Base-by-base conservation (phyloP, 2,113 vertebrate species). In the Gavia stellata region DNA sequence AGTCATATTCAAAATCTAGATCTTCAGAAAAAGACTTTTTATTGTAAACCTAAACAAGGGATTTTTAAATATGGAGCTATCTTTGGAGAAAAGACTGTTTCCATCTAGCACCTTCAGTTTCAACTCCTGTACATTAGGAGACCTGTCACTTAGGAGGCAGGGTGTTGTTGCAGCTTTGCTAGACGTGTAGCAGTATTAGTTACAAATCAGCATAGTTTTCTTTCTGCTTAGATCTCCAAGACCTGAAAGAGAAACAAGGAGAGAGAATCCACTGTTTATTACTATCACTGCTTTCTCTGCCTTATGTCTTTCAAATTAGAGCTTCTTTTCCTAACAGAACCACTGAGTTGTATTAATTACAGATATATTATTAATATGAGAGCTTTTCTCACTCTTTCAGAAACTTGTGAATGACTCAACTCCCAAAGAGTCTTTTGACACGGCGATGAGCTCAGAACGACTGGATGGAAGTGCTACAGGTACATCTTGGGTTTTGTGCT, bases 391-490 rank as follows among this genome's bases (percentile, higher is more conserved):
- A 59, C 49, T 94, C n/a, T 97, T 93, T 82, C 94, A 99, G 99
- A 98, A 98, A 91, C 92, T 98, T 38, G 98, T 97, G 44, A 98
- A 97, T 78, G 98, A 98, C 31, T 36, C 88, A 7, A 7, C 81
- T 82, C 56, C 86, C 93, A 98, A 97, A 96, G 98, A 98, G 33
- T 86, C 93, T 74, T 91, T 95, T 67, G 98, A 97, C n/a, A 58
- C 97, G 49, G 73, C 89, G 7, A 75, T 97, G 82, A 98, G 96
- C 89, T 95, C 97, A 17, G 99, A 99, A 73, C 98, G 98, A 80
- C 88, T 96, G 59, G 99, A 99, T 38, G 98, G 98, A 97, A 97
- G 97, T 67, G 94, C 98, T 68, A 85, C 98, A 98, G 99, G 99
- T 99, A 97, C 92, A 49, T 85, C 88, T 66, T 45, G 33, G 12